Evolutionary conservation across 2,113 vertebrate species (phyloP).

Genomic region (Tapirus terrestris): DNA sequence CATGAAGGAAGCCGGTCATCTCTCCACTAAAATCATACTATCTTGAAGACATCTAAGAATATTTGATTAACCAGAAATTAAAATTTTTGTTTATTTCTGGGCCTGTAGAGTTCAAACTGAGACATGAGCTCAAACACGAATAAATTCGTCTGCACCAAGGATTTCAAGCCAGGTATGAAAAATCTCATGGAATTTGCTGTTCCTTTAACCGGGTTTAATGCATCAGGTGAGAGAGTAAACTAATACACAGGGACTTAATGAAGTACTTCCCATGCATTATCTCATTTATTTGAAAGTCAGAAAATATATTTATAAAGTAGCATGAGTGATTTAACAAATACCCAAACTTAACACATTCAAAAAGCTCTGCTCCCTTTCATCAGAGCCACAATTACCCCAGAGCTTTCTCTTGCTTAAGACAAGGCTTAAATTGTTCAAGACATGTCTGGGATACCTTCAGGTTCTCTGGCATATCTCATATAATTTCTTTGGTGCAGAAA

Average conservation of each 20-base stretch:
- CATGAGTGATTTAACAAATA: background rate
- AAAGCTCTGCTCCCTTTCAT: background rate
- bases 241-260: background rate
- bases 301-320: background rate
- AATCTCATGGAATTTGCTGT: background rate
- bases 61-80: background rate
- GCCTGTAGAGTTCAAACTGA: background rate
- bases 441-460: too few species aligned
- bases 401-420: background rate
- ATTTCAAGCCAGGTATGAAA: background rate
- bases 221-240: fast-evolving
- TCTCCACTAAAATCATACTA: background rate
- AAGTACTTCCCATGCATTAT: fast-evolving
- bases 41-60: background rate
- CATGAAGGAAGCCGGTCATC: background rate
- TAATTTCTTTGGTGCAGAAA: background rate
- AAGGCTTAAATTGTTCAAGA: background rate
- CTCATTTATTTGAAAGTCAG: background rate
- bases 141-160: background rate
- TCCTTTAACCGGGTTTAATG: background rate
- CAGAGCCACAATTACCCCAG: too few species aligned
- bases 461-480: fast-evolving
- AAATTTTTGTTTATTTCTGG: background rate
- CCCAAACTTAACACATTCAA: background rate
- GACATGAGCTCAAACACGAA: background rate